A percentile compares a stretch with the other conserved stretches of the same genome.
phyloP scores from a whole-genome alignment of 2,113 vertebrate species.

The Hipposideros armiger region DNA sequence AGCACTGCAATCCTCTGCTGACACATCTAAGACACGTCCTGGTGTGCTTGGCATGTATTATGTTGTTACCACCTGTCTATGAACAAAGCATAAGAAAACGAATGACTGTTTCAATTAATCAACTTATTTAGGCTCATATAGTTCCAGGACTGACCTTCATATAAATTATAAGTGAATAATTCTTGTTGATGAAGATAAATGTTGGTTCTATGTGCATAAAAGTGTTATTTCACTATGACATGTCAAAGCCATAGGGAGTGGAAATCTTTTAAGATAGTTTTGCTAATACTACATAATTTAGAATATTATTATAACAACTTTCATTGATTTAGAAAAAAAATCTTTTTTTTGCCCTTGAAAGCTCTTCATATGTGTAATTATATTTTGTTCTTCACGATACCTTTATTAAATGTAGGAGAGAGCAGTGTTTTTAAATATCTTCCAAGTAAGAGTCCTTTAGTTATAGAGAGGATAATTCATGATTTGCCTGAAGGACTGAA shows the following conservation, averaged over 20 bases:
- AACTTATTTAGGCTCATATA: background rate
- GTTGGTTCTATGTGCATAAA: background rate
- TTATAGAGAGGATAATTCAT: background rate
- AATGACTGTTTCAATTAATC: background rate
- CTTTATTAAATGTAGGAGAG: background rate
- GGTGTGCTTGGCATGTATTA: background rate
- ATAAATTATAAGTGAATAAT: background rate
- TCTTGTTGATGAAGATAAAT: slow-evolving; percentile 10
- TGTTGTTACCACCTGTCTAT: background rate
- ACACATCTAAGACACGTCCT: background rate
- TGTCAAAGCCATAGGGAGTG: background rate
- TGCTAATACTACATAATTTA: background rate
- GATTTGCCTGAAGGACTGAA: background rate
- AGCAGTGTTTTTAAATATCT: background rate
- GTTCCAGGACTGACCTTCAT: background rate
- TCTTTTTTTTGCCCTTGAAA: background rate
- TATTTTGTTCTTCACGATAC: background rate
- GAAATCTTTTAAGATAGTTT: slow-evolving; percentile 7
- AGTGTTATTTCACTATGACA: background rate
- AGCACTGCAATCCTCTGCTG: background rate
- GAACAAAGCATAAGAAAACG: background rate
- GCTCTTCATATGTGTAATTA: background rate
- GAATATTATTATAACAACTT: slow-evolving; percentile 4
- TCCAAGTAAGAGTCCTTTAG: background rate
- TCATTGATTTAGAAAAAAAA: background rate